Percentiles rank a stretch among this genome's conserved stretches.
Conservation (phyloP, 2,888 invertebrate genomes). For the Athripsodes cinereus region DNA sequence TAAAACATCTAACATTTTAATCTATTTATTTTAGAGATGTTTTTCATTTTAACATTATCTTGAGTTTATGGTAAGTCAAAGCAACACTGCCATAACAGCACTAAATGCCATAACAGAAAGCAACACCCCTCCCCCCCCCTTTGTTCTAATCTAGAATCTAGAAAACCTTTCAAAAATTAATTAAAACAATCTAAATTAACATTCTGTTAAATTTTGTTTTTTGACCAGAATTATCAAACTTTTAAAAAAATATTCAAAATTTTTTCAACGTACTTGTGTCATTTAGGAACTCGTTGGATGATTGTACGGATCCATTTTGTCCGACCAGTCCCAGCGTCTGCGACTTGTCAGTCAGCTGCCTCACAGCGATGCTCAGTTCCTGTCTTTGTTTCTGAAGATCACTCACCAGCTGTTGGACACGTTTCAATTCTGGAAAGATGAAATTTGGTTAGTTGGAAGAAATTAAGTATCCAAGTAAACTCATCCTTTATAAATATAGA, state of each 20-base stretch:
- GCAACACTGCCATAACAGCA: too few relatives aligned
- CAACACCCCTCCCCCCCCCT: too few relatives aligned
- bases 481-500: too few relatives aligned
- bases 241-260: too few relatives aligned
- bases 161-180: too few relatives aligned
- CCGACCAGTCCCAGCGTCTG: conserved; percentile 47
- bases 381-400: conserved; percentile 81
- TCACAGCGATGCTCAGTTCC: conserved; percentile 78
- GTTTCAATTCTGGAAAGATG: conserved; percentile 58
- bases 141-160: too few relatives aligned
- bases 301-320: conserved; percentile 8
- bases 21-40: too few relatives aligned
- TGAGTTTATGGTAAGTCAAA: too few relatives aligned
- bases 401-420: conserved; percentile 78
- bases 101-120: too few relatives aligned
- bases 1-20: conserved; percentile 1
- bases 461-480: not conserved
- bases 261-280: conserved; percentile 11
- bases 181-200: too few relatives aligned
- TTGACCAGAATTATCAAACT: too few relatives aligned
- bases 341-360: conserved; percentile 77
- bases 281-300: conserved; percentile 7
- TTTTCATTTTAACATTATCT: not conserved
- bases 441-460: not conserved
- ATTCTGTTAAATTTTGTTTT: too few relatives aligned